These are phyloP conservation scores for Eupithecia abbreviata DNA, from an alignment of 2,888 invertebrate species.

Conservation along the genomic window DNA sequence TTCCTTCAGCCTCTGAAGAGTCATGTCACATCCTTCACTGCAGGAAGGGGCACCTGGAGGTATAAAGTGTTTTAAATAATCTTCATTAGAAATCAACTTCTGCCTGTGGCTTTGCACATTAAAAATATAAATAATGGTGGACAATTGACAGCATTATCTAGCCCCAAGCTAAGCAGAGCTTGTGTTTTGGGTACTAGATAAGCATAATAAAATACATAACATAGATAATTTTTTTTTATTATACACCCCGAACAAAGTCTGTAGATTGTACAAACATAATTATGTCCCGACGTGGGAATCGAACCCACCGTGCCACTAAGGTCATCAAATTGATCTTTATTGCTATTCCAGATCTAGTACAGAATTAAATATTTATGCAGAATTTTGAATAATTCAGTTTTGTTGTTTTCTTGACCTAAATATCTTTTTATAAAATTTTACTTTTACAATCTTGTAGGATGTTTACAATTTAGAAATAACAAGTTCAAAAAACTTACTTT, in stretches of 20 bases:
- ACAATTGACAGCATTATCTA: too few relatives aligned
- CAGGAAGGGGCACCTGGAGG: constrained; percentile 59
- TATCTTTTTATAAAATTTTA: neutral
- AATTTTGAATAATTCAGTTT: neutral
- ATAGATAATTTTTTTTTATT: too few relatives aligned
- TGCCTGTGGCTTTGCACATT: neutral
- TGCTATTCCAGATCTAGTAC: too few relatives aligned
- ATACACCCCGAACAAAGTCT: too few relatives aligned
- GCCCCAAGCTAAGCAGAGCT: too few relatives aligned
- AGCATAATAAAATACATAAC: too few relatives aligned
- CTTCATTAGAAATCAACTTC: neutral
- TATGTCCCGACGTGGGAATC: too few relatives aligned
- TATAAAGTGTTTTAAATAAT: neutral
- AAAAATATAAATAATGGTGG: neutral
- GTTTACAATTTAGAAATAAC: neutral
- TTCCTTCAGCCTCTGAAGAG: constrained; percentile 59
- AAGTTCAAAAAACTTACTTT: constrained; percentile 58
- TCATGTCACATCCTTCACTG: constrained; percentile 63
- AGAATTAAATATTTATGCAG: neutral
- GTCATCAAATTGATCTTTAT: too few relatives aligned
- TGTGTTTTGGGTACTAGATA: too few relatives aligned
- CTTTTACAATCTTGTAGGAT: neutral
- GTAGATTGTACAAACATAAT: too few relatives aligned
- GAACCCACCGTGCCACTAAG: too few relatives aligned
- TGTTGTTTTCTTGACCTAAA: neutral